phyloP scores from a whole-genome alignment of 2,797 vertebrate genomes.

The Scolopax rusticola region DNA sequence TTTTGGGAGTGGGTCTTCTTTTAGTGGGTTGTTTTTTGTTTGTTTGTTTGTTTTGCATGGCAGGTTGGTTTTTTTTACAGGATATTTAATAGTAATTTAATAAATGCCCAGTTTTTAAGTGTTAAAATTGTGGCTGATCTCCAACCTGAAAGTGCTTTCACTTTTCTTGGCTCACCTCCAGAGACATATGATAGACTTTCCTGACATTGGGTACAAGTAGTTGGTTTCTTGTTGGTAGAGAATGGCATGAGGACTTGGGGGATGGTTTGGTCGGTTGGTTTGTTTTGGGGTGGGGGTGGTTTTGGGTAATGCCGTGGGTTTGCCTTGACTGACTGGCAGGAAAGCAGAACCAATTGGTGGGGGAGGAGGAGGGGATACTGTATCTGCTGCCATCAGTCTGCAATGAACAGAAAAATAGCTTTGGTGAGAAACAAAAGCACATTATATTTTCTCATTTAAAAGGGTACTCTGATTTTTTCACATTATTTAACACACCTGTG shows the following conservation, averaged over 20 bases:
- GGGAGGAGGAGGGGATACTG: background rate
- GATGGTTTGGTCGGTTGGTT: background rate
- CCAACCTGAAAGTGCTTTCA: conserved; percentile 67
- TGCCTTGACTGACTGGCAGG: conserved; percentile 19
- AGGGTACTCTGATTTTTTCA: background rate
- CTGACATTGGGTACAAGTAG: background rate
- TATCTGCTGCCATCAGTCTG: conserved; percentile 79
- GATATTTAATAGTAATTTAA: conserved; percentile 2
- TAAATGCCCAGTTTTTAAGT: background rate
- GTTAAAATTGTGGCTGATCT: conserved; percentile 52
- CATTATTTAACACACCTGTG: background rate
- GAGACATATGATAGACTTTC: background rate
- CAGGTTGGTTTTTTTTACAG: background rate
- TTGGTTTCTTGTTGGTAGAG: conserved; percentile 6
- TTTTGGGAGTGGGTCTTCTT: background rate
- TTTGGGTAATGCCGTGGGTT: background rate
- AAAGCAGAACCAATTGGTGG: conserved; percentile 65
- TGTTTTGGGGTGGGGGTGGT: background rate
- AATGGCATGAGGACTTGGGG: background rate
- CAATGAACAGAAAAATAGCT: background rate
- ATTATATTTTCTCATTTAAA: background rate
- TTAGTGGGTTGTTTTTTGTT: background rate
- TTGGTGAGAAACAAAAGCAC: conserved; percentile 64
- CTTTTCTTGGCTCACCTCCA: conserved; percentile 51
- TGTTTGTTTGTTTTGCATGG: background rate